These are phyloP conservation scores for Tinea semifulvella DNA, from an alignment of 2,888 invertebrate genomes.

Conservation along the genomic window DNA sequence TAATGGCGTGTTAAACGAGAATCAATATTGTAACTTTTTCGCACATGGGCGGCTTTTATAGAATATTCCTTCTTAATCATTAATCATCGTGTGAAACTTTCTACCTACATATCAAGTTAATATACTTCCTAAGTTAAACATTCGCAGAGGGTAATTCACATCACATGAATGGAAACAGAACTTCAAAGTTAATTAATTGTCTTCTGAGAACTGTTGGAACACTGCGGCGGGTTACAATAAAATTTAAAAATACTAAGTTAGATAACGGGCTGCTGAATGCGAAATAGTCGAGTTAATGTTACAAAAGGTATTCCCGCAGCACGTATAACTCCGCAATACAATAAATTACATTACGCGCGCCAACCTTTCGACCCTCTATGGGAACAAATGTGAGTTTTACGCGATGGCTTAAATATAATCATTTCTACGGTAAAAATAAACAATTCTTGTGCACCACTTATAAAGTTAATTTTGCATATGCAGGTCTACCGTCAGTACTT, in stretches of 20 bases:
- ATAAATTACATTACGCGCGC: background rate
- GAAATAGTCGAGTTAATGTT: background rate
- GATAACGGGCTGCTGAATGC: background rate
- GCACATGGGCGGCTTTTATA: background rate
- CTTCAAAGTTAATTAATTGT: too few species aligned
- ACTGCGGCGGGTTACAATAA: too few species aligned
- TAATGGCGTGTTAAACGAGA: constrained; percentile 7
- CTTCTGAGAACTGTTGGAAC: too few species aligned
- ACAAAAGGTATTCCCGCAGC: constrained; percentile 1
- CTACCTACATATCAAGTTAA: background rate
- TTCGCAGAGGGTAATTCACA: background rate
- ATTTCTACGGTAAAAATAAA: too few species aligned
- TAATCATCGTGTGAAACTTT: background rate
- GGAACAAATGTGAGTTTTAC: background rate
- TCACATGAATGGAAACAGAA: too few species aligned
- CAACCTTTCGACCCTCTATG: background rate
- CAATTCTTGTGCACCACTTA: too few species aligned
- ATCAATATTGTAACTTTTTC: constrained; percentile 4
- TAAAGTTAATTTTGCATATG: too few species aligned
- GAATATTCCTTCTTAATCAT: constrained; percentile 1
- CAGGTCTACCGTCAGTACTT: too few species aligned
- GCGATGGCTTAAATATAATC: too few species aligned
- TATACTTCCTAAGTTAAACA: background rate
- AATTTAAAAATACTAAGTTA: background rate
- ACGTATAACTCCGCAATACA: constrained; percentile 1